These are phyloP conservation scores for Clinocottus analis DNA, from an alignment of 2,113 vertebrate genomes.

Conservation along the genomic window DNA sequence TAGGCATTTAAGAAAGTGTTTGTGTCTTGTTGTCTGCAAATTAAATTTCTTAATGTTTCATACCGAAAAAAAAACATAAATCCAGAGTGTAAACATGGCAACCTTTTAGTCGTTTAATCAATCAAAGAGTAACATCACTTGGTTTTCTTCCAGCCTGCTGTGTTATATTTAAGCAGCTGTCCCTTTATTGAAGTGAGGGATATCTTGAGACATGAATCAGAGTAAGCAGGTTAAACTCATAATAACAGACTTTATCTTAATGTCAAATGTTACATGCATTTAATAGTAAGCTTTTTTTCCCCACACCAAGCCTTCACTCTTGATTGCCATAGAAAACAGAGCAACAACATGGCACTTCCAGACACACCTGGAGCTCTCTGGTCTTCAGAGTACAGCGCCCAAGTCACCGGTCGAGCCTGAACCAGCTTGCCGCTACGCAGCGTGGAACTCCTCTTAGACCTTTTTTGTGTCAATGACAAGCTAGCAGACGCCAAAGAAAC, in stretches of 20 bases:
- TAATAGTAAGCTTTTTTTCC: conserved; percentile 36
- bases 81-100: background rate
- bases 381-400: conserved; percentile 36
- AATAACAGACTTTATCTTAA: conserved; percentile 33
- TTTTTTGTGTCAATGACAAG: conserved; percentile 17
- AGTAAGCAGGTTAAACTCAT: conserved; percentile 22
- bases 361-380: conserved; percentile 21
- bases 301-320: conserved; percentile 46
- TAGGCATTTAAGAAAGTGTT: background rate
- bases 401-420: conserved; percentile 14
- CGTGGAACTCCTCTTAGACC: conserved; percentile 30
- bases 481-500: conserved; percentile 28
- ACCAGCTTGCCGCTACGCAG: conserved; percentile 16
- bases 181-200: conserved; percentile 21
- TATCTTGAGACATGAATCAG: conserved; percentile 16
- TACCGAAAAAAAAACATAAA: background rate
- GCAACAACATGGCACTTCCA: conserved; percentile 40
- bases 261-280: conserved; percentile 58
- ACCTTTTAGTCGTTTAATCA: background rate
- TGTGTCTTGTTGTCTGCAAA: background rate
- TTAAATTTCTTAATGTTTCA: background rate
- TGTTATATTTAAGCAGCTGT: conserved; percentile 45
- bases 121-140: background rate
- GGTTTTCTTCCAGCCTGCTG: conserved; percentile 33
- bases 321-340: conserved; percentile 63